Percentiles rank a stretch among this genome's conserved stretches.
These are phyloP conservation scores for Erannis defoliaria DNA, from an alignment of 2,888 invertebrate species.

Conservation along the genomic window DNA sequence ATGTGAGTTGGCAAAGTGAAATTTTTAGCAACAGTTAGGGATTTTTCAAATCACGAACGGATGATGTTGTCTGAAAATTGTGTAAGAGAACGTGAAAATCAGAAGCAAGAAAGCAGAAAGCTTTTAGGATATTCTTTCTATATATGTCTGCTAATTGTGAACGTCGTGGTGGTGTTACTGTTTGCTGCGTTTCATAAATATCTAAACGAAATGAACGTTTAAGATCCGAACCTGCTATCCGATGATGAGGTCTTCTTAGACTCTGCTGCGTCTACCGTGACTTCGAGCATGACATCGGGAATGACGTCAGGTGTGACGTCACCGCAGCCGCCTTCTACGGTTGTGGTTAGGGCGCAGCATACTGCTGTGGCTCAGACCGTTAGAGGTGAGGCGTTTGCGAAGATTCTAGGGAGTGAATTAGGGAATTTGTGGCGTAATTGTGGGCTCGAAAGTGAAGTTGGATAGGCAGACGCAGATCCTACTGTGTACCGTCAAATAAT, in stretches of 20 bases:
- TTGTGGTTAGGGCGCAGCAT: constrained; percentile 51
- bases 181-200: not conserved
- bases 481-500: not conserved
- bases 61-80: no score
- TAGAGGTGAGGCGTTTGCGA: constrained; percentile 54
- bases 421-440: not conserved
- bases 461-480: not conserved
- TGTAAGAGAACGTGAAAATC: not conserved
- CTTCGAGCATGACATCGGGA: constrained; percentile 54
- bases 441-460: not conserved
- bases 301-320: constrained; percentile 36
- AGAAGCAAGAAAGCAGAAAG: not conserved
- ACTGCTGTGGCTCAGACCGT: constrained; percentile 55
- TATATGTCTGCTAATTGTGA: not conserved
- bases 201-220: not conserved
- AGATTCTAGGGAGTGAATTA: not conserved
- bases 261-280: constrained; percentile 61
- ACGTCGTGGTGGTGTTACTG: constrained; percentile 3
- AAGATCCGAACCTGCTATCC: constrained; percentile 66
- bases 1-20: no score
- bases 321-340: constrained; percentile 28
- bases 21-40: no score
- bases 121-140: not conserved
- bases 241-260: constrained; percentile 80
- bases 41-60: no score